phyloP scores from a whole-genome alignment of 2,113 vertebrate species.

The Cnemophilus loriae region DNA sequence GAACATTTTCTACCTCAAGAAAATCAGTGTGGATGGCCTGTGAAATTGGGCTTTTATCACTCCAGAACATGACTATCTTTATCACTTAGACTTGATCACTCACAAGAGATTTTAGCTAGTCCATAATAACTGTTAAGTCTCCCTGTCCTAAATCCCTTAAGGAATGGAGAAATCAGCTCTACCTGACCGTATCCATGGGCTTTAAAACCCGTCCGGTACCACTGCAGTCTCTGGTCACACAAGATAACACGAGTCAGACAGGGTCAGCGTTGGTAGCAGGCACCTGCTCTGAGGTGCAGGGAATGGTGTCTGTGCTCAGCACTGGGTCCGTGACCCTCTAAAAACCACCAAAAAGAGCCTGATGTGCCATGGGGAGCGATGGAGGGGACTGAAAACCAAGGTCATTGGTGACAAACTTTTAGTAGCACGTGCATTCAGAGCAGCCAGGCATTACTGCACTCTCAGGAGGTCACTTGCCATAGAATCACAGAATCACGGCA shows the following conservation, averaged over 20 bases:
- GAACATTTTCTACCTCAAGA: background rate
- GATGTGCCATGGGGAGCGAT: fast-evolving
- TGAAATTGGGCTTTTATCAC: conserved; percentile 55
- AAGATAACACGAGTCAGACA: background rate
- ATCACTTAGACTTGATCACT: background rate
- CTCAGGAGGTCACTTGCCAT: background rate
- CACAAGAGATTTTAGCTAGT: conserved; percentile 7
- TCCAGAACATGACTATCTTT: conserved; percentile 5
- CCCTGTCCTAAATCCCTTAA: background rate
- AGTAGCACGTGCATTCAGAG: background rate
- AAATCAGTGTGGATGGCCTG: background rate
- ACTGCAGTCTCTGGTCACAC: background rate
- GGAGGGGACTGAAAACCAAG: background rate
- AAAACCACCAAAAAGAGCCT: background rate
- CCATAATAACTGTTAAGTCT: background rate
- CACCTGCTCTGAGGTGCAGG: background rate
- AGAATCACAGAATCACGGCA: background rate
- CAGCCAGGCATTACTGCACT: background rate
- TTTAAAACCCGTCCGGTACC: background rate
- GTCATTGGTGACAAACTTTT: background rate
- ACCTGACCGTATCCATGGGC: background rate
- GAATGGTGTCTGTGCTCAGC: background rate
- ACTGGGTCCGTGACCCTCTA: background rate
- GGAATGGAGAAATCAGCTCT: background rate
- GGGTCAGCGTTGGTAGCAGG: background rate